phyloP scores from a whole-genome alignment of 2,113 vertebrate species.

The Pristiophorus japonicus region DNA sequence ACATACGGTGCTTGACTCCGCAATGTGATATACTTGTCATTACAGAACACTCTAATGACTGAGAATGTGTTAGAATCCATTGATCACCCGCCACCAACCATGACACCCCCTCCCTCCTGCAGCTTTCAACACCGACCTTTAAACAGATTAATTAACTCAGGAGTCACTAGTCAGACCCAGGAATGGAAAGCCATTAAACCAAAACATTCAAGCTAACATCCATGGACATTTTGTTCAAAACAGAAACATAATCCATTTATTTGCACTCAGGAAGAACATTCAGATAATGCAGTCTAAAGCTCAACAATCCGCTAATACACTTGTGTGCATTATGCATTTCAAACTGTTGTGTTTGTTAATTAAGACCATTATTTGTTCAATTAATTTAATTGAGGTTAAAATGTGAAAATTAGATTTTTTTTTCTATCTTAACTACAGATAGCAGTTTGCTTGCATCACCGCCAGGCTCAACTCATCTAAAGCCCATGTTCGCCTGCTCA shows the following conservation, averaged over 20 bases:
- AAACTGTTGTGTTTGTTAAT: conserved; percentile 9
- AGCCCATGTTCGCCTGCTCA: not conserved
- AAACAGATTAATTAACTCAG: conserved; percentile 19
- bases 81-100: not conserved
- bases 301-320: not conserved
- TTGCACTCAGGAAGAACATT: not conserved
- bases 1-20: not conserved
- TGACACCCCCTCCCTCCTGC: not conserved
- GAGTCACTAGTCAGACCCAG: not conserved
- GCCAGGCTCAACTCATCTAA: not conserved
- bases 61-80: not conserved
- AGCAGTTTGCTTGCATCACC: not conserved
- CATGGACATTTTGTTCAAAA: not conserved
- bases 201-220: not conserved
- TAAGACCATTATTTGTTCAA: conserved; percentile 29
- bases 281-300: not conserved
- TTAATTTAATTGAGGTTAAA: conserved; percentile 14
- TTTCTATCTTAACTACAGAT: not conserved
- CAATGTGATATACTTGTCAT: not conserved
- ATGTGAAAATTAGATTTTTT: conserved; percentile 1
- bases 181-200: too few relatives aligned
- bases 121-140: not conserved
- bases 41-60: not conserved
- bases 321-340: not conserved
- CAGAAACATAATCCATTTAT: not conserved